Evolutionary conservation across 2,113 vertebrate genomes (phyloP).

Genomic region (Semicossyphus pulcher): DNA sequence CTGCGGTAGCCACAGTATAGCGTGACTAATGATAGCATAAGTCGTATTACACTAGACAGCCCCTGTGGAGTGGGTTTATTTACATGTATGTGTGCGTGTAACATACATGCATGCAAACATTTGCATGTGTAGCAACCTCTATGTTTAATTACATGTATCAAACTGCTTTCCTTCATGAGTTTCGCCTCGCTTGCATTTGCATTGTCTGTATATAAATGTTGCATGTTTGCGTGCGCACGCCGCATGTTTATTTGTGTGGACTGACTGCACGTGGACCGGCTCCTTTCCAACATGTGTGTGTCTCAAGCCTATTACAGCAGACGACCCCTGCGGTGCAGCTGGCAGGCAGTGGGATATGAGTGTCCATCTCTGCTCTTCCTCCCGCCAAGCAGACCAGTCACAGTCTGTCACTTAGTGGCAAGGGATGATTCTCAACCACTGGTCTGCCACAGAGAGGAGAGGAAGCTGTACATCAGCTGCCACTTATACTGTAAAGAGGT

Average conservation of each 20-base stretch:
- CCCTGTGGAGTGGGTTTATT: slow-evolving; percentile 46
- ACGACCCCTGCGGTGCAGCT: slow-evolving; percentile 62
- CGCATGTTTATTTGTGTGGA: slow-evolving; percentile 7
- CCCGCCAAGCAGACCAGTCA: slow-evolving; percentile 49
- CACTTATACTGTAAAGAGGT: slow-evolving; percentile 2
- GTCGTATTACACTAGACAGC: slow-evolving; percentile 49
- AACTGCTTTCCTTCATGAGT: background rate
- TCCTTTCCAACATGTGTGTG: slow-evolving; percentile 42
- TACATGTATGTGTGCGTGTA: slow-evolving; percentile 25
- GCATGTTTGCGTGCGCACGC: slow-evolving; percentile 9
- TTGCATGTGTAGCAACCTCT: background rate
- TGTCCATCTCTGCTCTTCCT: slow-evolving; percentile 59
- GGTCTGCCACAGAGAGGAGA: slow-evolving; percentile 10
- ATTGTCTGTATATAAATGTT: background rate
- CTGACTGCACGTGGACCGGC: slow-evolving; percentile 27
- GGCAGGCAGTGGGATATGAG: slow-evolving; percentile 56
- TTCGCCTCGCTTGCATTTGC: background rate
- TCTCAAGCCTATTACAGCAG: slow-evolving; percentile 56
- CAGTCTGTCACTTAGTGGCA: slow-evolving; percentile 67
- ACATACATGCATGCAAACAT: background rate
- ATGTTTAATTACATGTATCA: slow-evolving; percentile 22
- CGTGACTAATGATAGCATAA: slow-evolving; percentile 50
- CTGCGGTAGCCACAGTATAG: slow-evolving; percentile 52
- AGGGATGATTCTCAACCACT: slow-evolving; percentile 32
- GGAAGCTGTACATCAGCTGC: background rate